Evolutionary conservation across 2,888 invertebrate species (phyloP).

Genomic region (Criorhina ranunculi): DNA sequence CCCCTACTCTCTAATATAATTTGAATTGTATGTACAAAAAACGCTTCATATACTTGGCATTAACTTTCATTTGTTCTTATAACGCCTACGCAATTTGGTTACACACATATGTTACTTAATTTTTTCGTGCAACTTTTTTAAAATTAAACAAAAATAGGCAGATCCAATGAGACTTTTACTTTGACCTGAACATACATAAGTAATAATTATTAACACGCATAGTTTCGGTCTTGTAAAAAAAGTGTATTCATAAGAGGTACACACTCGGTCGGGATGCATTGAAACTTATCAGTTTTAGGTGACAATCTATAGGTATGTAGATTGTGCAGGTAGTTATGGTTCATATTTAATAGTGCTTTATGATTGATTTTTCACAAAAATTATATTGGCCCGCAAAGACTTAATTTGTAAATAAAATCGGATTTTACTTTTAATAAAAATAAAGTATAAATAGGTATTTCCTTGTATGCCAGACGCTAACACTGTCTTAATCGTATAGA

Average conservation of each 20-base stretch:
- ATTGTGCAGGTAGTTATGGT: background rate
- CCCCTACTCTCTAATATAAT: background rate
- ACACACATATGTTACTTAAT: too few relatives aligned
- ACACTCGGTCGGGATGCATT: background rate
- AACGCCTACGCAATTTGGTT: background rate
- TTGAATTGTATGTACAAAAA: background rate
- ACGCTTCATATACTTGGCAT: background rate
- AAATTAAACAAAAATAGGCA: too few relatives aligned
- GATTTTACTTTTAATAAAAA: too few relatives aligned
- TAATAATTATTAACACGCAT: slow-evolving; percentile 3
- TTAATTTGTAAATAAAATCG: too few relatives aligned
- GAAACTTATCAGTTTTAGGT: slow-evolving; percentile 3
- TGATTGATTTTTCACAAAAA: slow-evolving; percentile 28
- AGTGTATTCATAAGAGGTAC: slow-evolving; percentile 12
- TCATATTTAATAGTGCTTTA: too few relatives aligned
- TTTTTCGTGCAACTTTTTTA: too few relatives aligned
- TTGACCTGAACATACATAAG: slow-evolving; percentile 1
- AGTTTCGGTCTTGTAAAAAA: background rate
- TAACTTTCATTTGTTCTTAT: background rate
- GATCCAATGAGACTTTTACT: background rate
- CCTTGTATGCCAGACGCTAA: too few relatives aligned
- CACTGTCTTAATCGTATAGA: too few relatives aligned
- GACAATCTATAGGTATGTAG: background rate
- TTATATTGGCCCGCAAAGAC: too few relatives aligned
- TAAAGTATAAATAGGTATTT: too few relatives aligned